Conservation (phyloP, 2,888 invertebrate species). For the Callinectes sapidus region DNA sequence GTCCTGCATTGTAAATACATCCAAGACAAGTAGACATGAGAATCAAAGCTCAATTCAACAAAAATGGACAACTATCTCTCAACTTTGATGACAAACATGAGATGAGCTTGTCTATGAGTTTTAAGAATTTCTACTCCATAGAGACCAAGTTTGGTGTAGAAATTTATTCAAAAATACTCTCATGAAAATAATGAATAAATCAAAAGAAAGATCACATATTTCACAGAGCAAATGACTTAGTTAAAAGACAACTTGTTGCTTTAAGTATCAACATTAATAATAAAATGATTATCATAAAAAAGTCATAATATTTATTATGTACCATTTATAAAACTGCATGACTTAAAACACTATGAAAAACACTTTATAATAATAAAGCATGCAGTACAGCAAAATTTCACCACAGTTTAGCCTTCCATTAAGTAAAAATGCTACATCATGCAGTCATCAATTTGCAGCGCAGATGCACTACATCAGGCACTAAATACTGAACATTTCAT, state of each 20-base stretch:
- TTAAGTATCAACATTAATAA: not conserved
- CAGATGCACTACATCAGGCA: not conserved
- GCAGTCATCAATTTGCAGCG: not conserved
- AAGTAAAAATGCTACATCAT: not conserved
- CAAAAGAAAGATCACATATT: not conserved
- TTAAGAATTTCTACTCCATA: not conserved
- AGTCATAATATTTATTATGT: not conserved
- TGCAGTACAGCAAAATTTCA: not conserved
- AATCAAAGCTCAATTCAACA: not conserved
- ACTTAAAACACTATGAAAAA: not conserved
- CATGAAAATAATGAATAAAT: not conserved
- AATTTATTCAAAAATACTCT: not conserved
- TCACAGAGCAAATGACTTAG: not conserved
- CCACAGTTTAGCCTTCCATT: not conserved
- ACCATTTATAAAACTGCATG: not conserved
- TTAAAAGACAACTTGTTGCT: not conserved
- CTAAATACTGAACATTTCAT: not conserved
- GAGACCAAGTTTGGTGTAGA: not conserved
- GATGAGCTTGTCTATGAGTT: not conserved
- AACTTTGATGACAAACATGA: not conserved
- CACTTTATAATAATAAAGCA: not conserved
- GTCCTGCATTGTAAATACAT: not conserved
- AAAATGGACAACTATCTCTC: not conserved
- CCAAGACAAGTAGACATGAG: not conserved
- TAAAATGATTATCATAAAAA: not conserved